Percentiles rank a stretch among this genome's conserved stretches.
Conservation (phyloP, 1,140 invertebrate species). For the Hirudo medicinalis region DNA sequence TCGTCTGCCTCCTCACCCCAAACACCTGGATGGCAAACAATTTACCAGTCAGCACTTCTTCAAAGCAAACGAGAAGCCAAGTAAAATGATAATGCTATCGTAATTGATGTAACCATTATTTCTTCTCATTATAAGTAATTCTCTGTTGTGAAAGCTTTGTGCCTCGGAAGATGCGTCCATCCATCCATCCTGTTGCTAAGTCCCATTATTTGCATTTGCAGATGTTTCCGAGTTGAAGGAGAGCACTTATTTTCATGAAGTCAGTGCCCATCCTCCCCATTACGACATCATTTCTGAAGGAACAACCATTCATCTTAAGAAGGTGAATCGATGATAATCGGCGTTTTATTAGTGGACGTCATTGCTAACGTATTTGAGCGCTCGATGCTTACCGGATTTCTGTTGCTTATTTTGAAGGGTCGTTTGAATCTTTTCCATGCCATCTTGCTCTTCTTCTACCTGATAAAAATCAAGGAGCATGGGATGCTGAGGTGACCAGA, state of each 20-base stretch:
- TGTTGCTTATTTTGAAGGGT: slow-evolving; percentile 48
- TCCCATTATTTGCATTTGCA: slow-evolving; percentile 17
- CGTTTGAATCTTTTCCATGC: slow-evolving; percentile 70
- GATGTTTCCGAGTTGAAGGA: slow-evolving; percentile 36
- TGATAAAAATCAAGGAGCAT: slow-evolving; percentile 57
- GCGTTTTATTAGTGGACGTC: too few relatives aligned
- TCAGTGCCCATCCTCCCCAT: slow-evolving; percentile 55
- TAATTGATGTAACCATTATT: neutral
- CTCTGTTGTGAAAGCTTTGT: neutral
- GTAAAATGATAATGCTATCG: slow-evolving; percentile 21
- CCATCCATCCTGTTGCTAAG: neutral
- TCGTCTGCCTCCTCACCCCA: slow-evolving; percentile 57
- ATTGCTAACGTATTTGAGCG: too few relatives aligned
- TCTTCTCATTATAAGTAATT: neutral
- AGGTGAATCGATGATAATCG: slow-evolving; percentile 41
- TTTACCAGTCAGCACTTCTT: slow-evolving; percentile 56
- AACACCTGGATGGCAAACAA: slow-evolving; percentile 59
- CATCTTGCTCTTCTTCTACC: slow-evolving; percentile 61
- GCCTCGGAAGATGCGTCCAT: neutral
- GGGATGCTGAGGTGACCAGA: slow-evolving; percentile 53
- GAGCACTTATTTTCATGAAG: slow-evolving; percentile 39
- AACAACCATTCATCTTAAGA: slow-evolving; percentile 51
- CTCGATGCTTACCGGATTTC: too few relatives aligned
- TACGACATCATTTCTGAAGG: slow-evolving; percentile 54
- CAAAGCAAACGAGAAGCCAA: slow-evolving; percentile 48